These are phyloP conservation scores for Drosophila erecta DNA, from an alignment of 1,140 invertebrate genomes.

Conservation along the genomic window DNA sequence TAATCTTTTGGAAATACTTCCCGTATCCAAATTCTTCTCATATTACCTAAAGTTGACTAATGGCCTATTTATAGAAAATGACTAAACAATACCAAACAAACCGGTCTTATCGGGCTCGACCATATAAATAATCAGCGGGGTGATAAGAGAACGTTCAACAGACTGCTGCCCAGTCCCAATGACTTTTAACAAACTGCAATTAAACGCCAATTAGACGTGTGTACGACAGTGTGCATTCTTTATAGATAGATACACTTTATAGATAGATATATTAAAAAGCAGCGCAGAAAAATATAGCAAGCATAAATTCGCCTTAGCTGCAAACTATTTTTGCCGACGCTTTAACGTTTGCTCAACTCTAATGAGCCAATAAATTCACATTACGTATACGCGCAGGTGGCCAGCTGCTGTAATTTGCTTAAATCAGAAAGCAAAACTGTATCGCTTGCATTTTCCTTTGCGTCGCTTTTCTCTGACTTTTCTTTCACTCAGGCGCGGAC, in stretches of 20 bases:
- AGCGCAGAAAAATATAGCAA: conserved; percentile 13
- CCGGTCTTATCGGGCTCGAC: conserved; percentile 23
- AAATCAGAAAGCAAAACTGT: conserved; percentile 65
- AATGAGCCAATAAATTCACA: conserved; percentile 79
- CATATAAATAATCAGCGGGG: conserved; percentile 26
- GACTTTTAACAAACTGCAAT: conserved; percentile 43
- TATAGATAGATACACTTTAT: not conserved
- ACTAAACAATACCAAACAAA: conserved; percentile 21
- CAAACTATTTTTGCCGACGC: conserved; percentile 51
- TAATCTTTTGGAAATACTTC: conserved; percentile 3
- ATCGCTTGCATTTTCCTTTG: conserved; percentile 25
- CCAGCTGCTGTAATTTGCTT: conserved; percentile 66
- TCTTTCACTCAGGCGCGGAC: conserved; percentile 22
- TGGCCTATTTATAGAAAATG: conserved; percentile 20
- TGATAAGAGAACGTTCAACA: conserved; percentile 37
- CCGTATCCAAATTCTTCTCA: not conserved
- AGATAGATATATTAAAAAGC: conserved; percentile 13
- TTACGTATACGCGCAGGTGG: conserved; percentile 83
- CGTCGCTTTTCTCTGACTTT: conserved; percentile 25
- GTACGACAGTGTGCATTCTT: conserved; percentile 3
- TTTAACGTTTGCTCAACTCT: conserved; percentile 60
- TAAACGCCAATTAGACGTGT: conserved; percentile 68
- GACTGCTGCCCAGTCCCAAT: conserved; percentile 27
- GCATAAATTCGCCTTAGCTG: conserved; percentile 31
- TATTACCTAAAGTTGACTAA: not conserved